These are phyloP conservation scores for Brotula barbata DNA, from an alignment of 2,797 vertebrate species.

Conservation along the genomic window DNA sequence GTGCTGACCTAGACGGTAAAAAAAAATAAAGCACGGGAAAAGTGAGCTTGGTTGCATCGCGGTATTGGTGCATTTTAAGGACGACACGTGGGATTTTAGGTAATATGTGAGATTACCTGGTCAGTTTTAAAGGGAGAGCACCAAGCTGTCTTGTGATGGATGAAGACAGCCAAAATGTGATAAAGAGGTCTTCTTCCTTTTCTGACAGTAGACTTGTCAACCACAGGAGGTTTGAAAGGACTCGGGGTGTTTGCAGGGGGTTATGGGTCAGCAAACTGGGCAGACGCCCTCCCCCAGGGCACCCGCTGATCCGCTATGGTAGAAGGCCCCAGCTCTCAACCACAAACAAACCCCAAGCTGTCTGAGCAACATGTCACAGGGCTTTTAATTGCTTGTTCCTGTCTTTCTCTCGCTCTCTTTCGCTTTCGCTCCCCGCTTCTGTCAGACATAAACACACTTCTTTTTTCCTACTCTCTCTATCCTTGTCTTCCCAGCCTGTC, in stretches of 20 bases:
- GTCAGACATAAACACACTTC: slow-evolving; percentile 17
- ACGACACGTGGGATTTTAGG: slow-evolving; percentile 13
- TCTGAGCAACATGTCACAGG: slow-evolving; percentile 76
- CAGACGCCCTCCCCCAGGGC: slow-evolving; percentile 73
- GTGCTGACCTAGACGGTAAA: slow-evolving; percentile 27
- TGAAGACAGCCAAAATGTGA: slow-evolving; percentile 62
- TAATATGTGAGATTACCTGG: slow-evolving; percentile 15
- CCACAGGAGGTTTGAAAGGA: slow-evolving; percentile 67
- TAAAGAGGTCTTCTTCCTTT: slow-evolving; percentile 71
- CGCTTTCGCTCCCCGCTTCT: slow-evolving; percentile 20
- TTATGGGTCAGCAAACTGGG: slow-evolving; percentile 79
- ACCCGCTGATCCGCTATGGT: slow-evolving; percentile 63
- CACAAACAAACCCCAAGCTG: slow-evolving; percentile 79
- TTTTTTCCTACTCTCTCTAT: slow-evolving; percentile 24
- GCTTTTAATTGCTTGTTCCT: slow-evolving; percentile 82
- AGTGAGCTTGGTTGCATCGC: slow-evolving; percentile 17
- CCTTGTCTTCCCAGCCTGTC: slow-evolving; percentile 36
- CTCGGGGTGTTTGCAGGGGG: slow-evolving; percentile 69
- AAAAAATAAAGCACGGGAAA: slow-evolving; percentile 13
- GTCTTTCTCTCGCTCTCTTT: slow-evolving; percentile 48
- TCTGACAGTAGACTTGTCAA: slow-evolving; percentile 77
- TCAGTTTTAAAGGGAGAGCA: slow-evolving; percentile 6
- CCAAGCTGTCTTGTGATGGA: slow-evolving; percentile 31
- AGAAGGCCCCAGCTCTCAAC: slow-evolving; percentile 70
- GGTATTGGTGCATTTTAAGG: slow-evolving; percentile 26